Base-by-base conservation (phyloP, 2,113 vertebrate genomes). In the Salvelinus namaycush region DNA sequence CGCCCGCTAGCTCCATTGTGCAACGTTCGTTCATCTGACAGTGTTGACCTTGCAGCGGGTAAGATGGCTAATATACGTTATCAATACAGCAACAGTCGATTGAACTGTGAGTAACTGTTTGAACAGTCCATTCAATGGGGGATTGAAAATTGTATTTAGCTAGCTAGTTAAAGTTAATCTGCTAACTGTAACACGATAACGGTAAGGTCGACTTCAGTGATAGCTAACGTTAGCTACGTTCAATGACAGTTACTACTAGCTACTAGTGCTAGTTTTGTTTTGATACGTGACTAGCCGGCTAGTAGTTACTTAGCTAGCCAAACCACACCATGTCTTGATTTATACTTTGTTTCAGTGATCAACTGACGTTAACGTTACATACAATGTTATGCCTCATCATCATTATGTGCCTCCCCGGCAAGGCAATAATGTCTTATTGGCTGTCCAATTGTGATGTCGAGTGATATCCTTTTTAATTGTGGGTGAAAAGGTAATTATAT, bases 41-140 rank as follows among this genome's bases (percentile, higher is more conserved):
- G 51, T 67, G 65, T 14, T 81, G 74, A 79, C 73, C 68, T 73
- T 81, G 70, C 57, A 22, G 22, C 11, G 12, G 48, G 65, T 67
- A 79, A 78, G 74, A 49, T 54, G 44, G n/a, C 39, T 44, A 26
- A 67, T 57, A 66, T 57, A 3, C 16, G 18, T 39, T 57, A 24
- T 27, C 18, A 29, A 26, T 64, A 22, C 24, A 64, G 20, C 60
- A 64, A 22, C 60, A 8, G 11, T 24, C 7, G 60, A 11, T 26
- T 64, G n/a, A 22, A 64, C 20, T n/a, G 7, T 9, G 20, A 64
- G 6, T 11, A 24, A 64, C 12, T n/a, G 9, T 64, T 64, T 54
- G 51, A 54, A 54, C 51, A 18, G 51, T 54, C 12, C 5, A 5
- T 54, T 54, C 51, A 54, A 54, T 54, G 4, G 51, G 1, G 18